Conservation (phyloP, 2,888 invertebrate species). For the Drosophila trichaetosa region DNA sequence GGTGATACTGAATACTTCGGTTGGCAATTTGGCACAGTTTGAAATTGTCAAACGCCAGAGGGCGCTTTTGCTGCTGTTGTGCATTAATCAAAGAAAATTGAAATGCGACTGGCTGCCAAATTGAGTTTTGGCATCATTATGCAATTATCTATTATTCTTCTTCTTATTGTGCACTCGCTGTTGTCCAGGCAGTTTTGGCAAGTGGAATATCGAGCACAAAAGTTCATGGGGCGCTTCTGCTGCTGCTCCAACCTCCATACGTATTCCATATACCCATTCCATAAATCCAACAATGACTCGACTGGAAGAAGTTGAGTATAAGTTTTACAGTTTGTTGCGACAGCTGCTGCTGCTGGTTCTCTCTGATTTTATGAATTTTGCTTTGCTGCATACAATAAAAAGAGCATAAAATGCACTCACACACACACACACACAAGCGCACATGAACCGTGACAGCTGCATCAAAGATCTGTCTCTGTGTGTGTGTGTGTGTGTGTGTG, state of each 20-base stretch:
- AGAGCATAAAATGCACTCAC: conserved; percentile 66
- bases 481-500: conserved; percentile 43
- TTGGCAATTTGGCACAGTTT: conserved; percentile 63
- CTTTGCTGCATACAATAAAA: conserved; percentile 59
- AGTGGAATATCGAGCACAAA: conserved; percentile 67
- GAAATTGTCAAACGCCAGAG: conserved; percentile 31
- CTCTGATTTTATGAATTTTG: conserved; percentile 65
- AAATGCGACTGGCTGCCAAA: conserved; percentile 49
- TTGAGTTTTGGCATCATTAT: conserved; percentile 65
- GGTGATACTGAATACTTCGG: conserved; percentile 19
- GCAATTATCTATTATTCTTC: conserved; percentile 48
- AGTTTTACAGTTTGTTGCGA: conserved; percentile 52
- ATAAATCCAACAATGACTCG: conserved; percentile 9
- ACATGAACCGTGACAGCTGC: conserved; percentile 53
- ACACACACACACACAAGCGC: conserved; percentile 25
- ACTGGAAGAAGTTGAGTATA: conserved; percentile 29
- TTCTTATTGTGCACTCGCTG: conserved; percentile 24
- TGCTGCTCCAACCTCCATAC: conserved; percentile 1
- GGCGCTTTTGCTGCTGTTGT: conserved; percentile 20
- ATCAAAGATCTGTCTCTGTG: conserved; percentile 27
- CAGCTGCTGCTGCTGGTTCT: conserved; percentile 27
- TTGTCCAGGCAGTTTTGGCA: conserved; percentile 60
- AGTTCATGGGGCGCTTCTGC: conserved; percentile 59
- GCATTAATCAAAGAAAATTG: conserved; percentile 54
- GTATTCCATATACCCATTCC: neutral